These are phyloP conservation scores for Girardinus metallicus DNA, from an alignment of 2,797 vertebrate species.

Conservation along the genomic window DNA sequence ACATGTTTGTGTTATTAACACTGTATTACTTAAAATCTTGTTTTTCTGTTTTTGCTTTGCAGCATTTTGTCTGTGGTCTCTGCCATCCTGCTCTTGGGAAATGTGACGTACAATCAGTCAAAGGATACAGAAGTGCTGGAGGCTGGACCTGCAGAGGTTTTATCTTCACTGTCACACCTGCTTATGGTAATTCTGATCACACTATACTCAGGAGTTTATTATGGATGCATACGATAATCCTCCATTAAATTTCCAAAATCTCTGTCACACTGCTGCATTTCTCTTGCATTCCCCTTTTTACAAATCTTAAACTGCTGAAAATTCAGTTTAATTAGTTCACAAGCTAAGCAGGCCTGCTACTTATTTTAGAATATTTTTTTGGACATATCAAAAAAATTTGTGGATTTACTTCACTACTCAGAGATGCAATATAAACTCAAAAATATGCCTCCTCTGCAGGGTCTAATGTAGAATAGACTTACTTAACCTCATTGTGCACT, in stretches of 20 bases:
- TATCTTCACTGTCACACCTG: constrained; percentile 89
- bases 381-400: not conserved
- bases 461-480: not conserved
- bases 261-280: not conserved
- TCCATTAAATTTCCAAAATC: not conserved
- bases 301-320: not conserved
- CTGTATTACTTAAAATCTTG: not conserved
- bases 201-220: not conserved
- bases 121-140: constrained; percentile 85
- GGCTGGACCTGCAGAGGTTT: constrained; percentile 86
- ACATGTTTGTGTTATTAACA: not conserved
- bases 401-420: not conserved
- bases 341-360: not conserved
- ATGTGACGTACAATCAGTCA: constrained; percentile 84
- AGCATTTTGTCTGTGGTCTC: constrained; percentile 94
- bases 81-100: constrained; percentile 93
- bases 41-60: constrained; percentile 10
- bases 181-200: constrained; percentile 81
- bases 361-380: too few species aligned
- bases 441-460: not conserved
- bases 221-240: not conserved
- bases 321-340: not conserved
- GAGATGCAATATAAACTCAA: not conserved
- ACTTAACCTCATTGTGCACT: not conserved
- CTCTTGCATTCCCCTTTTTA: not conserved